Conservation (phyloP, 1,140 invertebrate genomes). For the Hylaeus volcanicus region DNA sequence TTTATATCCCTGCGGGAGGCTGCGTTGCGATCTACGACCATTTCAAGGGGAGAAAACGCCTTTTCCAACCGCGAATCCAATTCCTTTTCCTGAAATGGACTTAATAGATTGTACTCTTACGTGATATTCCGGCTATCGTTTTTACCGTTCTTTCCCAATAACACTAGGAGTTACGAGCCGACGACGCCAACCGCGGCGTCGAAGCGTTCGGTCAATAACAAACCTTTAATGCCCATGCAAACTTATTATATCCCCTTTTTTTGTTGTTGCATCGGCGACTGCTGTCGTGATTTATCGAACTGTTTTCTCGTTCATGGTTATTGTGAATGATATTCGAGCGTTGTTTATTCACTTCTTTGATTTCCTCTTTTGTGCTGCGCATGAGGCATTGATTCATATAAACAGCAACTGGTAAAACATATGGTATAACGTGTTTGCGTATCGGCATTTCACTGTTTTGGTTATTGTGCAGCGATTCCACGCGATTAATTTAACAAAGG, state of each 20-base stretch:
- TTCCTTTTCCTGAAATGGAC: conserved; percentile 37
- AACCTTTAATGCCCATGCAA: conserved; percentile 35
- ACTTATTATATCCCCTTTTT: conserved; percentile 5
- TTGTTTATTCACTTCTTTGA: not conserved
- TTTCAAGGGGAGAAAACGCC: conserved; percentile 18
- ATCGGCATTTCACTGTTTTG: not conserved
- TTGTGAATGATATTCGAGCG: not conserved
- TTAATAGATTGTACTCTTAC: conserved; percentile 55
- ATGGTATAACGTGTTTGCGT: not conserved
- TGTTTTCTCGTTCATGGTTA: not conserved
- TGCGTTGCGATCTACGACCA: conserved; percentile 14
- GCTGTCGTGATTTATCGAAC: conserved; percentile 3
- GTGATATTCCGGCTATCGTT: conserved; percentile 56
- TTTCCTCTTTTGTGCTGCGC: not conserved
- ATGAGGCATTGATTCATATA: not conserved
- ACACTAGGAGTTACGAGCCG: conserved; percentile 17
- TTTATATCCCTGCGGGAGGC: conserved; percentile 47
- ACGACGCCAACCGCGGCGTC: not conserved
- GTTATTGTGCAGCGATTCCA: too few species aligned
- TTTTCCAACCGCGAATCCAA: conserved; percentile 42
- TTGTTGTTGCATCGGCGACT: not conserved
- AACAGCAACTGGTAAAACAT: not conserved
- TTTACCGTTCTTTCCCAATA: conserved; percentile 45
- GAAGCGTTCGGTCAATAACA: not conserved
- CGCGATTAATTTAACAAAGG: too few species aligned